Evolutionary conservation across 2,113 vertebrate genomes (phyloP).

Genomic region (Spea multiplicata): DNA sequence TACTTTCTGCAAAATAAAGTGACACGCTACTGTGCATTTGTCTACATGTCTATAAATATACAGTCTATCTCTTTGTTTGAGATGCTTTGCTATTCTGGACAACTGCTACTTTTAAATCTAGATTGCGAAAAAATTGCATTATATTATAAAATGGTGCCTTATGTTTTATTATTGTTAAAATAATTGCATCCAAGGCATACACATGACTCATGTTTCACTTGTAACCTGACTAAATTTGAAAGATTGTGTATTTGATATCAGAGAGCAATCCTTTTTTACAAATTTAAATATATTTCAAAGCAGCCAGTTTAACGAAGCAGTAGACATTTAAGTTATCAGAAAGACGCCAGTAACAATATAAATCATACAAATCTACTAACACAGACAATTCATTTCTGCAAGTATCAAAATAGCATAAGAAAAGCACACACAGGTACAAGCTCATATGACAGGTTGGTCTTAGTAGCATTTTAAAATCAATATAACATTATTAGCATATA

Average conservation of each 20-base stretch:
- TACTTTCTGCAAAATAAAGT: no score
- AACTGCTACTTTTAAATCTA: no score
- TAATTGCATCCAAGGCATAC: neutral
- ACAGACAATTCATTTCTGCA: neutral
- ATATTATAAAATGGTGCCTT: no score
- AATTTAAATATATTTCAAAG: slow-evolving; percentile 20
- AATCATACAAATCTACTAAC: neutral
- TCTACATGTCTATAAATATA: no score
- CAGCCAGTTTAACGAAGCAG: slow-evolving; percentile 17
- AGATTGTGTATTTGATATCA: slow-evolving; percentile 1
- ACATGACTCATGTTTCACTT: neutral
- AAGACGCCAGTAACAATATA: slow-evolving; percentile 17
- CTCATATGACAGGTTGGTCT: no score
- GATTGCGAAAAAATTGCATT: no score
- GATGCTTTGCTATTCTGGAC: no score
- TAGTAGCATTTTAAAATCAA: no score
- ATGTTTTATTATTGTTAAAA: no score
- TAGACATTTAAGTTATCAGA: slow-evolving; percentile 29
- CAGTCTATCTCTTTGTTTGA: no score
- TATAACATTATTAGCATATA: no score
- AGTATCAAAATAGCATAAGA: slow-evolving; percentile 12
- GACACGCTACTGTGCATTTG: no score
- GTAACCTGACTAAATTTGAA: neutral
- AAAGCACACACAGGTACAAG: neutral
- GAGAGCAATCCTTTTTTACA: slow-evolving; percentile 4